Base-by-base conservation (phyloP, 37 sponge, comb jelly and placozoan species). In the Spongilla lacustris region DNA sequence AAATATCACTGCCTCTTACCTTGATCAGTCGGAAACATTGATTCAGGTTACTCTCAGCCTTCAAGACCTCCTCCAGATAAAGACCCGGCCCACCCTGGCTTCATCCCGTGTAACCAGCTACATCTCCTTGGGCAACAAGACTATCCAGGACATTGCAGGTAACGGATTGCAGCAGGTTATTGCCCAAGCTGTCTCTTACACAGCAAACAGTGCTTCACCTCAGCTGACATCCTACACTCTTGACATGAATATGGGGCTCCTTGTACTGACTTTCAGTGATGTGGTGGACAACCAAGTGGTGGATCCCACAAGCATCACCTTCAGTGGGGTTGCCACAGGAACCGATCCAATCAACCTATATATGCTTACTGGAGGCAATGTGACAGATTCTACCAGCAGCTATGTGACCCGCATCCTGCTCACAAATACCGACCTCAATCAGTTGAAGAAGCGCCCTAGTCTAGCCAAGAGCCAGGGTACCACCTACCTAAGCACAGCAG, bases 111-210 rank as follows among this genome's bases (percentile, higher is more conserved):
- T 66, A 3, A 85, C 70, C 14, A 97, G 89, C 50, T 94, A 69
- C 74, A 46, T 97, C 23, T 87, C 95, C 12, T 27, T 97, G 28
- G 36, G 25, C 4, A 28, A 49, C 13, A 69, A 69, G 75, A 84
- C 93, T n/a, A 83, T 94, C 30, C 68, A 68, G 29, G 97, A 97
- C 78, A 90, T 88, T 58, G 84, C 93, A 58, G 83, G 91, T 4
- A 94, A 92, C 78, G 38, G 46, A 23, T 76, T 92, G 41, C 4
- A 28, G 23, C 68, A 36, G 0, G 71, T 90, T 33, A 68, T 79
- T 30, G 14, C 36, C 10, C 50, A 81, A 8, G 97, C 85, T 9
- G 68, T 11, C 1, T 68, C 25, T 50, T 94, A 91, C 79, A 21
- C 38, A 21, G 30, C 80, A 24, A 95, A 97, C 77, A 71, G 38